Evolutionary conservation across 1,140 invertebrate species (phyloP).

Genomic region (Chelonus insularis): DNA sequence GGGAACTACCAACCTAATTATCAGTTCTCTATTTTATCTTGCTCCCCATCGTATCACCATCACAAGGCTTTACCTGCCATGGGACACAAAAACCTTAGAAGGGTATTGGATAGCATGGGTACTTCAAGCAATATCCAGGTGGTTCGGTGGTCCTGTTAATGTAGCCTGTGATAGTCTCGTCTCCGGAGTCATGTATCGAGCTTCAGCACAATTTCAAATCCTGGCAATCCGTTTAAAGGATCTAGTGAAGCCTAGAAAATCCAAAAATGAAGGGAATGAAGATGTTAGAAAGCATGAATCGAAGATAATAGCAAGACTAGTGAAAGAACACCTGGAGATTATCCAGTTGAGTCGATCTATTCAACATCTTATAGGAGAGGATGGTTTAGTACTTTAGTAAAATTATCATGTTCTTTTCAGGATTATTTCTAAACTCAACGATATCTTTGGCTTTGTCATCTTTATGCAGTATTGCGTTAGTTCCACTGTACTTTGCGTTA

Average conservation of each 20-base stretch:
- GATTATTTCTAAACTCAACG: conserved; percentile 17
- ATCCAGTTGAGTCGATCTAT: conserved; percentile 10
- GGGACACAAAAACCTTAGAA: not conserved
- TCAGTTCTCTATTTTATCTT: not conserved
- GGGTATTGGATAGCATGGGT: conserved; percentile 11
- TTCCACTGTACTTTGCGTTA: conserved; percentile 16
- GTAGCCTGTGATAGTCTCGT: conserved; percentile 15
- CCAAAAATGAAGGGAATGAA: not conserved
- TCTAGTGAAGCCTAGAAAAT: not conserved
- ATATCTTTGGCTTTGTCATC: conserved; percentile 16
- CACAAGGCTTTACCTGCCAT: conserved; percentile 9
- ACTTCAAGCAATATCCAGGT: conserved; percentile 1
- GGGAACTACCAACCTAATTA: conserved; percentile 11
- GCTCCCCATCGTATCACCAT: conserved; percentile 10
- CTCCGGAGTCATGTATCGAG: conserved; percentile 10
- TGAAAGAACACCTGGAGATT: conserved; percentile 19
- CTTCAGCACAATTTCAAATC: conserved; percentile 13
- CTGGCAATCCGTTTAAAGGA: not conserved
- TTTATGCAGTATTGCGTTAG: conserved; percentile 19
- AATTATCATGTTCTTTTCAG: conserved; percentile 4
- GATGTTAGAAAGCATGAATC: not conserved
- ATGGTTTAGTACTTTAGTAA: not conserved
- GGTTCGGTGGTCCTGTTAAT: conserved; percentile 11
- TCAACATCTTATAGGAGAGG: not conserved
- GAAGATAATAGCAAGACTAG: conserved; percentile 1